Evolutionary conservation across 2,113 vertebrate species (phyloP), one percentile per base, ranked within the genome.

Genomic region (Eubucco bourcierii): DNA sequence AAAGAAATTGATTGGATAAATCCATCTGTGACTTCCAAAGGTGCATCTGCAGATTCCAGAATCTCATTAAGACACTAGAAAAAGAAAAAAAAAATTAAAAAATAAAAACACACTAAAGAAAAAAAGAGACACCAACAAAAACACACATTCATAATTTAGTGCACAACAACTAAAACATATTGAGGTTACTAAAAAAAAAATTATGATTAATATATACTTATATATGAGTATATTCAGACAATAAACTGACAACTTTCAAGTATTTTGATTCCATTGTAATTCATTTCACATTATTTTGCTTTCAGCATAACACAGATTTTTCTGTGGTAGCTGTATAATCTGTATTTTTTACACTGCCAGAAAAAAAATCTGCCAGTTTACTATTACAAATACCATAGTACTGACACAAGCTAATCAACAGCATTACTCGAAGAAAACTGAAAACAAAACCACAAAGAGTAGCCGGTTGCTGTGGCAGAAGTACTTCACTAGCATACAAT

Each of bases 1-100:
- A 99, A 97, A 71, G 99, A 99, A 93, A 99, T 99, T 18, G 98
- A 98, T 66, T 99, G 98, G 95, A 99, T 99, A 95, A 99, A 99
- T 66, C 99, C 99, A 80, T 99, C 98, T 3, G 98, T 99, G 79
- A 99, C 99, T 97, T 99, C 99, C 95, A 99, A 97, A 34, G 99
- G 99, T 28, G 99, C 99, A 90, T 99, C 99, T 88, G 98, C 99
- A 3, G 99, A 99, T 75, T 99, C 99, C 90, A 99, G 94, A 89
- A 99, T 98, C 95, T 99, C 99, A 96, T 99, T 99, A 88, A 99
- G 98, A 85, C 98, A 99, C 99, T 99, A 92, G 34, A 88, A 92
- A 20, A 50, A 87, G 67, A 80, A 31, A 16, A 95, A 95, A 75
- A 9, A 53, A 91, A 87, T 33, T 66, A 52, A 10, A 4, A 34